Evolutionary conservation across 2,797 vertebrate genomes (phyloP), one percentile per base, ranked within the genome.

Genomic region (Manis crassicaudata): DNA sequence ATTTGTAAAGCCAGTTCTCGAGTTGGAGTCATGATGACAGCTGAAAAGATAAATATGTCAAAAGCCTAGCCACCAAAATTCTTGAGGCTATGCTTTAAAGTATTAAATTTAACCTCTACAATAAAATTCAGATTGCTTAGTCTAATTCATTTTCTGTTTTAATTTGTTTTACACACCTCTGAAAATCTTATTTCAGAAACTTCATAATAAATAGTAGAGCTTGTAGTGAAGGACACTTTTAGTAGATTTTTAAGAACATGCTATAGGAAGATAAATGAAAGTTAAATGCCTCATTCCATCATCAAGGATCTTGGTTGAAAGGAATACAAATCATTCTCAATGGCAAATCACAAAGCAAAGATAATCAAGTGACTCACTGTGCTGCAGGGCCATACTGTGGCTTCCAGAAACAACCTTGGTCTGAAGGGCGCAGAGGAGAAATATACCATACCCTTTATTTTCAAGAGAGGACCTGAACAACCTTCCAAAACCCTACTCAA

Each of bases 11-110:
- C 99, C 98, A 99, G 90, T 98, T 99, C 99, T 83, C 99, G 99
- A 89, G 99, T 99, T 0, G 99, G 99, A 58, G 99, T 99, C 99
- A 99, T 99, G 97, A 99, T 99, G 77, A 99, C 98, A 92, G 99
- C 99, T 99, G 98, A 18, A 98, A 98, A 96, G 90, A 97, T 60
- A 98, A 92, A 97, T 79, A 92, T 56, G 73, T 95, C 62, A 95
- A 63, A 56, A 88, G 77, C 73, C 23, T 82, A 92, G 5, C 62
- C 90, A 96, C 65, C 87, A 88, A 89, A n/a, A 92, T 88, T 6
- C 0, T 10, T 83, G 56, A 93, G 21, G 1, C 0, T 82, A n/a
- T 43, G 18, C 54, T 89, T 96, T 68, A 77, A 67, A 93, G 72
- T 93, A 14, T 0, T 90, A 87, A 94, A 65, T 25, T 13, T 14